Percentiles rank a stretch among this genome's conserved stretches.
phyloP scores from a whole-genome alignment of 2,113 vertebrate species.

The Gnathonemus echidnorhynchus region DNA sequence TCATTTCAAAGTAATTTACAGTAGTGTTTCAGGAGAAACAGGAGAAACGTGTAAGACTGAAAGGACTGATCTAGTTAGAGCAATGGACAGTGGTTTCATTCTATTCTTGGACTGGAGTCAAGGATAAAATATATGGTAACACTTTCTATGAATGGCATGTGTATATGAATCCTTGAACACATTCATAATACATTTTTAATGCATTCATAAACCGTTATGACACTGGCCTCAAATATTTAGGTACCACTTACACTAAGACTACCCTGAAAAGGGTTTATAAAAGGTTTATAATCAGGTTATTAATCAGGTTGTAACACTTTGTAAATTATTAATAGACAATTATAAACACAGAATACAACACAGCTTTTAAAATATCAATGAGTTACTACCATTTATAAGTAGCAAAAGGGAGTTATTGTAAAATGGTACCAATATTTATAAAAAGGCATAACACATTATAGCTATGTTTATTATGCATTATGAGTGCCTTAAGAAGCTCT shows the following conservation, averaged over 20 bases:
- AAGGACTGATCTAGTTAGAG: not conserved
- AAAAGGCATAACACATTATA: not conserved
- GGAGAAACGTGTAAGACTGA: not conserved
- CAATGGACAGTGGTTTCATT: not conserved
- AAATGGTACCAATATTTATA: not conserved
- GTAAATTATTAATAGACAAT: not conserved
- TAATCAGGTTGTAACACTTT: not conserved
- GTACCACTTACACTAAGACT: not conserved
- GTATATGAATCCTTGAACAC: not conserved
- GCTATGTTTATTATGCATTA: not conserved
- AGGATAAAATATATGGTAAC: not conserved
- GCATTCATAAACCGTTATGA: not conserved
- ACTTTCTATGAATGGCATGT: not conserved
- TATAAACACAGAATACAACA: not conserved
- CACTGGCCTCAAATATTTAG: not conserved
- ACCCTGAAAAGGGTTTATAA: not conserved
- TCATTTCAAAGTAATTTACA: not conserved
- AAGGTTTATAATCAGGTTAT: not conserved
- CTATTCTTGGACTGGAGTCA: not conserved
- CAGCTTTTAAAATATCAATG: not conserved
- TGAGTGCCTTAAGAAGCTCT: not conserved
- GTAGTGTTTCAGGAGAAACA: not conserved
- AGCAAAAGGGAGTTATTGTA: not conserved
- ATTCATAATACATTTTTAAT: not conserved
- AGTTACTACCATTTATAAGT: not conserved